These are phyloP conservation scores for Clarias pachynema DNA, from an alignment of 2,797 vertebrate species.

Conservation along the genomic window DNA sequence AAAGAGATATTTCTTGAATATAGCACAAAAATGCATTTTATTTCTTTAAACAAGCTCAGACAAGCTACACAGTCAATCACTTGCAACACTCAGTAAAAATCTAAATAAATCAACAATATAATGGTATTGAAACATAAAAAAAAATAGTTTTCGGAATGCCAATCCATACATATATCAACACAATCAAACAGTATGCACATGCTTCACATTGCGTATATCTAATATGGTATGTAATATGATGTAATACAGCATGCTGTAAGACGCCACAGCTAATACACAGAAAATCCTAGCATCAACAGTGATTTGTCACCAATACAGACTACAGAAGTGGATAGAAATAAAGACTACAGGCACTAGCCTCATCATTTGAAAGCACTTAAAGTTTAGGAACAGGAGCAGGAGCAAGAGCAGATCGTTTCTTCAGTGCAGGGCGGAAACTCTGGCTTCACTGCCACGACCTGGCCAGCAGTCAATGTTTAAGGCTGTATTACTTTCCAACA, in stretches of 20 bases:
- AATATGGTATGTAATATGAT: neutral
- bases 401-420: constrained; percentile 15
- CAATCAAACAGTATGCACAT: neutral
- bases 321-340: neutral
- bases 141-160: neutral
- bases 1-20: neutral
- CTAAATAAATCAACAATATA: neutral
- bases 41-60: constrained; percentile 15
- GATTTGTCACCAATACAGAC: constrained; percentile 18
- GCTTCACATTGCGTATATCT: neutral
- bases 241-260: neutral
- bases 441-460: neutral
- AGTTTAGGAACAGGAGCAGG: neutral
- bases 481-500: neutral
- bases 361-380: constrained; percentile 29
- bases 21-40: constrained; percentile 11
- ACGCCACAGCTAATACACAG: neutral
- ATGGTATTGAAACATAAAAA: neutral
- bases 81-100: neutral
- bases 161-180: neutral
- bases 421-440: constrained; percentile 15
- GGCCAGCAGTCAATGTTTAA: neutral
- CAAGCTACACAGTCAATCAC: neutral
- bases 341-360: neutral
- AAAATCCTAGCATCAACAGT: constrained; percentile 45